Conservation (phyloP, 2,113 vertebrate species). For the Brachirus orientalis region DNA sequence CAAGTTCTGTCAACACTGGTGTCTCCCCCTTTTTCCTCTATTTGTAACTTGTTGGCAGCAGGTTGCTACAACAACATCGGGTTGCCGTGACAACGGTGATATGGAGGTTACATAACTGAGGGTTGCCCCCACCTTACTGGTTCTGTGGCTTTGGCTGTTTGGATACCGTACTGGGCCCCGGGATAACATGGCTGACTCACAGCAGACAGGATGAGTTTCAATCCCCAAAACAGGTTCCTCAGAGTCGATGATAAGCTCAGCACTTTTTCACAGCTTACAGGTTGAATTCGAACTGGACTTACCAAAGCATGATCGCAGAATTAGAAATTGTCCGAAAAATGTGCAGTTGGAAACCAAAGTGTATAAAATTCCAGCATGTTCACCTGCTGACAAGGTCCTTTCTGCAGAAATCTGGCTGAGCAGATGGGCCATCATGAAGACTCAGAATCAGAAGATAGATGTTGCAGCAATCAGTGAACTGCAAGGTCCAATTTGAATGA, state of each 20-base stretch:
- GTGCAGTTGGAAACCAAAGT: too few species aligned
- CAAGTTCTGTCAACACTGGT: slow-evolving; percentile 38
- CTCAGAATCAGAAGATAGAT: too few species aligned
- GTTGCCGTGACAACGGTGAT: slow-evolving; percentile 25
- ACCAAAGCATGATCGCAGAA: too few species aligned
- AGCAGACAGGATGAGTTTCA: not conserved
- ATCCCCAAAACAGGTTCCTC: slow-evolving; percentile 2
- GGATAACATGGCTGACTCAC: slow-evolving; percentile 14
- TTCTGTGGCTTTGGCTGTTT: slow-evolving; percentile 30
- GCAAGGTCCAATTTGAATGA: too few species aligned
- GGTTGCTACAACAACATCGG: slow-evolving; percentile 54
- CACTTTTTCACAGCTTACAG: too few species aligned
- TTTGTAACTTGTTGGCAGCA: slow-evolving; percentile 43
- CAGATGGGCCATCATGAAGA: too few species aligned
- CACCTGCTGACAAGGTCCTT: too few species aligned
- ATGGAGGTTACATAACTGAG: slow-evolving; percentile 55
- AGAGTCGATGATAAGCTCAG: not conserved
- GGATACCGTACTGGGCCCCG: slow-evolving; percentile 35
- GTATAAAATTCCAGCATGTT: too few species aligned
- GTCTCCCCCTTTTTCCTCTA: slow-evolving; percentile 35
- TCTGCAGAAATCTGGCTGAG: too few species aligned
- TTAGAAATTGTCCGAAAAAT: too few species aligned
- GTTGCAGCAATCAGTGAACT: too few species aligned
- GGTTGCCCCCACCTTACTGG: slow-evolving; percentile 7
- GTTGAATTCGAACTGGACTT: too few species aligned